Conservation (phyloP, 2,888 invertebrate species). For the Spodoptera littoralis region DNA sequence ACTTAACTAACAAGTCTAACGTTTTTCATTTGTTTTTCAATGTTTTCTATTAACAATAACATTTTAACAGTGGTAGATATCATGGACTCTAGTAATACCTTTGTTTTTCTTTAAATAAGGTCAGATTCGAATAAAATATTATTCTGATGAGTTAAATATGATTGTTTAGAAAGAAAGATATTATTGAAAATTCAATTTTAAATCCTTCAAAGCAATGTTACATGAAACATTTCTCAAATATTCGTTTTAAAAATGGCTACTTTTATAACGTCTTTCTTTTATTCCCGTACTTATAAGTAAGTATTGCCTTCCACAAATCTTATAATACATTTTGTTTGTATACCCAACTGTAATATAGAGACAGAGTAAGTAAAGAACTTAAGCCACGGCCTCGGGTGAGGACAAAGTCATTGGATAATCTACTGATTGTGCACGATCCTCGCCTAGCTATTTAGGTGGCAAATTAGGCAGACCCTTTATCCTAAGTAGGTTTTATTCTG, state of each 20-base stretch:
- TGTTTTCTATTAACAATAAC: conserved; percentile 9
- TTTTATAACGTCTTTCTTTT: no score
- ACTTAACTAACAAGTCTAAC: no score
- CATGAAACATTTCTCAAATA: no score
- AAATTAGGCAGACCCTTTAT: conserved; percentile 47
- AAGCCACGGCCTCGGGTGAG: conserved; percentile 23
- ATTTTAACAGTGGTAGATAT: conserved; percentile 6
- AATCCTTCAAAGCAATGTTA: no score
- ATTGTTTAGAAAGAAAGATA: no score
- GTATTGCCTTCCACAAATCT: conserved; percentile 2
- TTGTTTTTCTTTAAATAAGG: no score
- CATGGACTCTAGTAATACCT: no score
- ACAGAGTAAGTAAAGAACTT: conserved; percentile 24
- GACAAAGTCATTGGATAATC: conserved; percentile 40
- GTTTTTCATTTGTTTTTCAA: conserved; percentile 16
- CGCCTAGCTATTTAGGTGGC: conserved; percentile 40
- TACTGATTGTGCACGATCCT: conserved; percentile 40
- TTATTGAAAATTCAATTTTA: no score
- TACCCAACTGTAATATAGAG: conserved; percentile 18
- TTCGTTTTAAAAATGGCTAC: no score
- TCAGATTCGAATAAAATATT: no score
- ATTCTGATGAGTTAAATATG: no score
- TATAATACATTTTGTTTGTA: conserved; percentile 25
- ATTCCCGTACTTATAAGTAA: no score
- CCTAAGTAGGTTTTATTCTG: conserved; percentile 40